Conservation (phyloP, 2,888 invertebrate genomes). For the Vandiemenella viatica region DNA sequence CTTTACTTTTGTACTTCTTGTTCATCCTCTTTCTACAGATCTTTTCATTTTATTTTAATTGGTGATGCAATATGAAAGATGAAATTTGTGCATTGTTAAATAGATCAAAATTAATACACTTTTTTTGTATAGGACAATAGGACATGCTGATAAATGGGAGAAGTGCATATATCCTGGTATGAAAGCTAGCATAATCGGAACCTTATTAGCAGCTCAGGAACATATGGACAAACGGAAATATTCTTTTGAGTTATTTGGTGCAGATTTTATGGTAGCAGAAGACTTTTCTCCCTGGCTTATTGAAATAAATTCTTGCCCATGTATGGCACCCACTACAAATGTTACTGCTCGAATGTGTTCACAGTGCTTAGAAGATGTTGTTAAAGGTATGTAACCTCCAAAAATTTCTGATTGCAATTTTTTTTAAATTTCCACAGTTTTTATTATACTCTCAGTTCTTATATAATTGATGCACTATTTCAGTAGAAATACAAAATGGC, state of each 20-base stretch:
- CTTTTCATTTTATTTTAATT: no score
- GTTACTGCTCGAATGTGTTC: constrained; percentile 73
- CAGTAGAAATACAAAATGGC: no score
- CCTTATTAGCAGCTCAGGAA: constrained; percentile 63
- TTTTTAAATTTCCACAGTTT: not conserved
- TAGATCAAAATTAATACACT: no score
- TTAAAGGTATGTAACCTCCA: constrained; percentile 58
- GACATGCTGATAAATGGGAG: constrained; percentile 55
- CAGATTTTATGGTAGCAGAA: constrained; percentile 80
- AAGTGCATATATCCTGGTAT: constrained; percentile 69
- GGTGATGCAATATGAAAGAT: no score
- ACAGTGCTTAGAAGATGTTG: constrained; percentile 62
- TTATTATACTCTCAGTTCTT: not conserved
- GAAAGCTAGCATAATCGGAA: constrained; percentile 65
- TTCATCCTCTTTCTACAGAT: no score
- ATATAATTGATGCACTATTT: not conserved
- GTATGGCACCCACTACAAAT: constrained; percentile 69
- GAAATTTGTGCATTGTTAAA: no score
- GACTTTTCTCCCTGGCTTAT: constrained; percentile 77
- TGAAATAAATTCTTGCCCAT: constrained; percentile 84
- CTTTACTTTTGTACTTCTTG: no score
- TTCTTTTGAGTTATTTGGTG: constrained; percentile 80
- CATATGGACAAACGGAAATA: constrained; percentile 50
- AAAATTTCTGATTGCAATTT: no score
- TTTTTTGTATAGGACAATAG: constrained; percentile 59